Percentiles rank a stretch among this genome's conserved stretches.
Evolutionary conservation across 2,113 vertebrate species (phyloP).

Genomic region (Oncorhynchus mykiss): DNA sequence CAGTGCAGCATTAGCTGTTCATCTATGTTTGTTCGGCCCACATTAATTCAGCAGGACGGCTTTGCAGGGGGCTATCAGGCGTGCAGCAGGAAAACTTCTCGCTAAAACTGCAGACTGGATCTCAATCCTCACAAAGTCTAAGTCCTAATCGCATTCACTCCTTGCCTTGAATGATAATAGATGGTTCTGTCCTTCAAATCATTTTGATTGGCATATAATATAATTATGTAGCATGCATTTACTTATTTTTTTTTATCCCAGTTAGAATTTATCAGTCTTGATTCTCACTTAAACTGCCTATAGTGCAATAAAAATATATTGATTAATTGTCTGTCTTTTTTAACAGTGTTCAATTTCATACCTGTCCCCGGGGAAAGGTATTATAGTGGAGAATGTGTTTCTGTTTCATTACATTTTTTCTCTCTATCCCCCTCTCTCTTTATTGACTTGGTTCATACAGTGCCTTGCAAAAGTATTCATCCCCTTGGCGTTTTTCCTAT

Average conservation of each 20-base stretch:
- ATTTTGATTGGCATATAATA: too few relatives aligned
- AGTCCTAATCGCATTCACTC: neutral
- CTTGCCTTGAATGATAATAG: constrained; percentile 9
- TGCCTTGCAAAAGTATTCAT: too few relatives aligned
- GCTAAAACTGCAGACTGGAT: neutral
- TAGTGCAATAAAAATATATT: constrained; percentile 22
- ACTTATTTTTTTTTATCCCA: neutral
- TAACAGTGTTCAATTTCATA: constrained; percentile 58
- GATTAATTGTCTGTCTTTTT: constrained; percentile 59
- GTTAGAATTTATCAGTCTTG: constrained; percentile 20
- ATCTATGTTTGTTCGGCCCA: neutral
- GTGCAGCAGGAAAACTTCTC: neutral
- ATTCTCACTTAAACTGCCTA: constrained; percentile 4
- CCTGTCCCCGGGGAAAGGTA: constrained; percentile 45
- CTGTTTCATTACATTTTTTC: constrained; percentile 44
- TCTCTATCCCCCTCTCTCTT: constrained; percentile 24
- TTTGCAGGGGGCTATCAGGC: neutral
- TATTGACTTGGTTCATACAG: constrained; percentile 26
- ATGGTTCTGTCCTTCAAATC: neutral
- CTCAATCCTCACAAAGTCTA: too few relatives aligned
- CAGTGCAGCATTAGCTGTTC: neutral
- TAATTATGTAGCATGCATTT: too few relatives aligned
- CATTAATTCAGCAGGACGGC: neutral
- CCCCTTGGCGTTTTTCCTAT: too few relatives aligned
- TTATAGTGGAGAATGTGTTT: constrained; percentile 27